Conservation (phyloP, 2,888 invertebrate genomes). For the Apodemia duryi region DNA sequence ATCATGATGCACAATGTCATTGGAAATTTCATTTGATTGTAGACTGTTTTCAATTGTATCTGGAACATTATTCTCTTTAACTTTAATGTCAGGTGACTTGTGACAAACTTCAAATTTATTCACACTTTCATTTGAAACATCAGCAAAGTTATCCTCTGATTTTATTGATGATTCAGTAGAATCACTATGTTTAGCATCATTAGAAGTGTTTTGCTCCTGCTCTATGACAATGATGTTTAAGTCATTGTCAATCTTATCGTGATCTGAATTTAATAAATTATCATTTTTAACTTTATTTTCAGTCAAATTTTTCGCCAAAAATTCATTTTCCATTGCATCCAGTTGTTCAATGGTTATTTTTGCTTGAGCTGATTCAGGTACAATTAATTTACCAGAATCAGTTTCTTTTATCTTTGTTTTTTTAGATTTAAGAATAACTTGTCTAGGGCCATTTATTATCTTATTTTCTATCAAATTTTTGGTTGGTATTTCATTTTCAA, state of each 20-base stretch:
- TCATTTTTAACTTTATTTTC: constrained; percentile 56
- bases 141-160: constrained; percentile 63
- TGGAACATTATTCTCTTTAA: constrained; percentile 16
- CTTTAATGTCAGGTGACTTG: constrained; percentile 26
- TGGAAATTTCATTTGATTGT: constrained; percentile 15
- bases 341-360: constrained; percentile 53
- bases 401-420: constrained; percentile 5
- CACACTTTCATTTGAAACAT: constrained; percentile 59
- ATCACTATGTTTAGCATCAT: constrained; percentile 40
- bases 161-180: constrained; percentile 50
- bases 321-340: constrained; percentile 64
- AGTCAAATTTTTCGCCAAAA: constrained; percentile 49
- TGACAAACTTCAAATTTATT: constrained; percentile 38
- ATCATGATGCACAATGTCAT: background rate
- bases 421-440: background rate
- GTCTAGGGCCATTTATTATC: background rate
- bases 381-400: background rate
- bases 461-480: constrained; percentile 35
- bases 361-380: constrained; percentile 38
- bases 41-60: constrained; percentile 12
- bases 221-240: constrained; percentile 7
- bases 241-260: constrained; percentile 36
- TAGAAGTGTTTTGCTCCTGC: constrained; percentile 14
- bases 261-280: constrained; percentile 55
- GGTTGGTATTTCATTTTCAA: constrained; percentile 21